Evolutionary conservation across 2,888 invertebrate genomes (phyloP), one percentile per base, ranked within the genome.

Genomic region (Leptopilina syphax): DNA sequence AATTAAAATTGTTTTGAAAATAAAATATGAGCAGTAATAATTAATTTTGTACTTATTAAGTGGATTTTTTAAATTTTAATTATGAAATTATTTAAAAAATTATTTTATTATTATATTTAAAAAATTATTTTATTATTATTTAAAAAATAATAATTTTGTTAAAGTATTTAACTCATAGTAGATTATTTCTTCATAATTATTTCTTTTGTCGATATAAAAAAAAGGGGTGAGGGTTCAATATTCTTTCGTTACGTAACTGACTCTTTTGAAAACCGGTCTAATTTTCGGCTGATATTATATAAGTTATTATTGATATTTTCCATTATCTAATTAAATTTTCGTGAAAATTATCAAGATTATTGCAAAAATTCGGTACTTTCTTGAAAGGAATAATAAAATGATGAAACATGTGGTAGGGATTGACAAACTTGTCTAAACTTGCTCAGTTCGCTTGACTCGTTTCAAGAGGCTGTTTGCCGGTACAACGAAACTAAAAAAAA

Each of bases 371-470:
- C 1, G 44, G 18, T 68, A 4, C 50, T 24, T 50, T 24, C n/a
- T 47, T 68, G 24, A n/a, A 9, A 24, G 0, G 47, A 68, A 50
- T 9, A 27, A 54, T 50, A 10, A 4, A 54, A 70, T 70, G 50
- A 27, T 27, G 70, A 50, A 54, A 68, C 18, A 18, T 50, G 13
- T 12, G 27, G 24, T n/a, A 70, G 47, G 27, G 50, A 41, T 12
- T 70, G 70, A 70, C 50, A 27, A 50, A 70, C 70, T 70, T 54
- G 70, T 70, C 24, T 70, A 50, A 50, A 70, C 70, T 27, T 54
- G 70, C 54, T 70, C 70, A 70, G 70, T 70, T 24, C 7, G 70
- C 70, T 70, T 70, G 50, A 50, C 50, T 54, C 50, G 68, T 18
- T 24, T 63, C 63, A 63, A 63, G 24, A 24, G 24, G 24, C 9